Conservation (phyloP, 2,888 invertebrate genomes). For the Leucania comma region DNA sequence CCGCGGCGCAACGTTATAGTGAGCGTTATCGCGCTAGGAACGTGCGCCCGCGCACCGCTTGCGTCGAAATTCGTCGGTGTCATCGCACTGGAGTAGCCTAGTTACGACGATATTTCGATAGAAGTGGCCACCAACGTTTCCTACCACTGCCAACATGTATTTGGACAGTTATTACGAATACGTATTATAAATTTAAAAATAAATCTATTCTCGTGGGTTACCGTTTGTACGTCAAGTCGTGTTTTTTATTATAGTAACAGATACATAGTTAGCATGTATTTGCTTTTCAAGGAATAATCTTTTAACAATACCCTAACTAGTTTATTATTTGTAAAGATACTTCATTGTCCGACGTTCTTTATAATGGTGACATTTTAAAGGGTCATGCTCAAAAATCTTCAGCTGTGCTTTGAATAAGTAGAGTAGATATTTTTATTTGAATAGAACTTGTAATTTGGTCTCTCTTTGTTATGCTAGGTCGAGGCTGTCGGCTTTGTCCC, state of each 20-base stretch:
- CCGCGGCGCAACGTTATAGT: constrained; percentile 19
- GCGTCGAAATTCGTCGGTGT: constrained; percentile 74
- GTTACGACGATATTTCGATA: constrained; percentile 85
- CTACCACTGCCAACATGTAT: constrained; percentile 55
- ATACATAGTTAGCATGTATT: not conserved
- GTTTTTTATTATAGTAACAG: not conserved
- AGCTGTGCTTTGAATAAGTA: constrained; percentile 26
- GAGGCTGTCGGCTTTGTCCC: constrained; percentile 30
- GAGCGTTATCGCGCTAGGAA: constrained; percentile 51
- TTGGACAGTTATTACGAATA: constrained; percentile 55
- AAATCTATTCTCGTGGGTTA: constrained; percentile 13
- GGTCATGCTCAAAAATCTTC: constrained; percentile 10
- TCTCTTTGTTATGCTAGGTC: constrained; percentile 37
- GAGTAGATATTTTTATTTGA: constrained; percentile 9
- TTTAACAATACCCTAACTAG: not conserved
- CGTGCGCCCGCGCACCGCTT: constrained; percentile 51
- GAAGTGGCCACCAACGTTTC: constrained; percentile 60
- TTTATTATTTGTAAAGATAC: constrained; percentile 9
- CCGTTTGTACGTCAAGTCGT: constrained; percentile 14
- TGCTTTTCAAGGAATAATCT: constrained; percentile 3
- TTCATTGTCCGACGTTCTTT: constrained; percentile 1
- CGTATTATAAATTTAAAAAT: constrained; percentile 42
- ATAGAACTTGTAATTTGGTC: constrained; percentile 26
- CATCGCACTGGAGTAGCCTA: constrained; percentile 84
- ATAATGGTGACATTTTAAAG: not conserved